These are phyloP conservation scores for Micrastur ruficollis DNA, from an alignment of 2,797 vertebrate species.

Conservation along the genomic window DNA sequence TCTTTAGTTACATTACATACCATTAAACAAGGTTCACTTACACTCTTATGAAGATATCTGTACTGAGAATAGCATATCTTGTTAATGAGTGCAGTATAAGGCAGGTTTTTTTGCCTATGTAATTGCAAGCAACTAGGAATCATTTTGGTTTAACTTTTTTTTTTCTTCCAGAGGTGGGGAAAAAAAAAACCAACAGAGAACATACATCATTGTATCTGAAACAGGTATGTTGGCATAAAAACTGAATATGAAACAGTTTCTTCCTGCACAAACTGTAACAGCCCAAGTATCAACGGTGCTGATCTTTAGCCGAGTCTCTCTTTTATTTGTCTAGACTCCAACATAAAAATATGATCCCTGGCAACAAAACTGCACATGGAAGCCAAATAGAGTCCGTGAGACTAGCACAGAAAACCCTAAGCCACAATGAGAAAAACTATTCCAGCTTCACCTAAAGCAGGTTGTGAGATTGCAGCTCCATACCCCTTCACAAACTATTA, in stretches of 20 bases:
- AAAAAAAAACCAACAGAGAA: not conserved
- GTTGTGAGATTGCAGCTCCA: not conserved
- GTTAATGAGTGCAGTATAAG: not conserved
- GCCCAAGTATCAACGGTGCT: not conserved
- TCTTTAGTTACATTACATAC: not conserved
- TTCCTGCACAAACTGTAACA: not conserved
- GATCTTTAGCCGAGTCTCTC: not conserved
- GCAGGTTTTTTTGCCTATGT: not conserved
- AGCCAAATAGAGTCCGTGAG: not conserved
- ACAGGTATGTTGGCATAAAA: not conserved
- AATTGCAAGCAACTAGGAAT: not conserved
- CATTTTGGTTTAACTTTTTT: not conserved
- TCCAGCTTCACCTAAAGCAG: not conserved
- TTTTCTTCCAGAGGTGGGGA: not conserved
- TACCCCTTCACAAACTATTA: not conserved
- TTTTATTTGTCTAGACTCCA: constrained; percentile 7
- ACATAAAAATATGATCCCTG: constrained; percentile 13
- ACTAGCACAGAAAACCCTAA: constrained; percentile 10
- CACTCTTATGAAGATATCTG: not conserved
- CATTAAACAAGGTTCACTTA: not conserved
- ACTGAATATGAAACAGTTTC: not conserved
- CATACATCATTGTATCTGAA: not conserved
- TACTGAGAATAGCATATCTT: not conserved
- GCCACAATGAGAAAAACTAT: not conserved
- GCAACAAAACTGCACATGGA: not conserved